Base-by-base conservation (phyloP, 2,888 invertebrate species). In the Proisotoma minuta region DNA sequence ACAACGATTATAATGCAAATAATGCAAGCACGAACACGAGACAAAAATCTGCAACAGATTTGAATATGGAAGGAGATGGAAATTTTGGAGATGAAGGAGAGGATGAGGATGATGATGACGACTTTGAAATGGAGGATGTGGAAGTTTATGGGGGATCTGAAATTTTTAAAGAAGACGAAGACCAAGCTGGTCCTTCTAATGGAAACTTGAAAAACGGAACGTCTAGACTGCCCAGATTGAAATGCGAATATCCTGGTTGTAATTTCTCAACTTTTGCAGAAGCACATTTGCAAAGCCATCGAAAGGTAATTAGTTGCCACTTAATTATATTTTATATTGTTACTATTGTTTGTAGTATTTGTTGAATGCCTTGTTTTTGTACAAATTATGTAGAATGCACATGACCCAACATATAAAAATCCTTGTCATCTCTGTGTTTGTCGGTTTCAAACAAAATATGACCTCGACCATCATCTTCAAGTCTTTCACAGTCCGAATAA, bases 161-260 rank as follows among this genome's bases (percentile, higher is more conserved):
- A 4, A 34, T 34, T 8, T 34, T 34, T 34, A 15, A n/a, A 43
- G 20, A 12, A 15, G 43, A 43, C n/a, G 20, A 20, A n/a, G 18
- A 4, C 10, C 5, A n/a, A 18, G 18, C 43, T 12, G 10, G 18
- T 43, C 43, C 43, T 4, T 5, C 5, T 4, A 20, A 12, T 4
- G 4, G 4, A n/a, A n/a, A 12, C 4, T n/a, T 43, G 5, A 18
- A 5, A 43, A n/a, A 43, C 43, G 43, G 18, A 4, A 43, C 4
- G 43, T 18, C 15, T 4, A 43, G 5, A 20, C 4, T 5, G 43
- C 10, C n/a, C 5, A 43, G 20, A 43, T 43, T 5, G 10, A 43
- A 43, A n/a, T 43, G 43, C 18, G 43, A 43, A 4, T 43, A 18
- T 43, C 43, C 43, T 43, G 43, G 43, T n/a, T 43, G 43, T n/a